Conservation (phyloP, 1,140 invertebrate species). For the Bombus consobrinus region DNA sequence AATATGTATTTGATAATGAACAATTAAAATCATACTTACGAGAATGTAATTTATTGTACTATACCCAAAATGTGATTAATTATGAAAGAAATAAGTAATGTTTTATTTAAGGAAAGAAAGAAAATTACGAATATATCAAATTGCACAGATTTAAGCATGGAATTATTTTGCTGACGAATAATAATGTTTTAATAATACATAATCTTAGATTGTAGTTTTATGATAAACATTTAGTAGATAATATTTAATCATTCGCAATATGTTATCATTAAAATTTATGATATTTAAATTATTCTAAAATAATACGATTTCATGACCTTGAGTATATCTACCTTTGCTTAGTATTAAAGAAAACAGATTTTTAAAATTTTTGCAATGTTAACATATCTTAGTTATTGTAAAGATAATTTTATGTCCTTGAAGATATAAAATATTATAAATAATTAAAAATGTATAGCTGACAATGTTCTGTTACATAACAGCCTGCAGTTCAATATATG, state of each 20-base stretch:
- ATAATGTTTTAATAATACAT: neutral
- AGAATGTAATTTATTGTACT: neutral
- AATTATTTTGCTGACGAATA: neutral
- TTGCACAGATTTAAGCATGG: neutral
- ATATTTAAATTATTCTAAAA: neutral
- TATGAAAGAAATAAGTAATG: neutral
- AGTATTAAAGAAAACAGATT: neutral
- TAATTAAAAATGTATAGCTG: neutral
- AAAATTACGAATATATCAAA: neutral
- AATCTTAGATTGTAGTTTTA: neutral
- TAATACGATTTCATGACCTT: slow-evolving; percentile 21
- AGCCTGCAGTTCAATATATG: neutral
- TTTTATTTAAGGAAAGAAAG: slow-evolving; percentile 1
- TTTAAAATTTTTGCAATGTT: neutral
- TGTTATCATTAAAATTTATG: neutral
- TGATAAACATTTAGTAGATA: neutral
- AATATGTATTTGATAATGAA: neutral
- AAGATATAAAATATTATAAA: neutral
- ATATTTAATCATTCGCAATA: neutral
- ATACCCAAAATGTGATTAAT: neutral
- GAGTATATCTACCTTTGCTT: neutral
- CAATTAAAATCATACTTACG: neutral
- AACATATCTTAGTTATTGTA: neutral
- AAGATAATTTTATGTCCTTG: neutral
- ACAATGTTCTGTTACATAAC: slow-evolving; percentile 23